Conservation (phyloP, 2,113 vertebrate genomes). For the Gasterosteus aculeatus region DNA sequence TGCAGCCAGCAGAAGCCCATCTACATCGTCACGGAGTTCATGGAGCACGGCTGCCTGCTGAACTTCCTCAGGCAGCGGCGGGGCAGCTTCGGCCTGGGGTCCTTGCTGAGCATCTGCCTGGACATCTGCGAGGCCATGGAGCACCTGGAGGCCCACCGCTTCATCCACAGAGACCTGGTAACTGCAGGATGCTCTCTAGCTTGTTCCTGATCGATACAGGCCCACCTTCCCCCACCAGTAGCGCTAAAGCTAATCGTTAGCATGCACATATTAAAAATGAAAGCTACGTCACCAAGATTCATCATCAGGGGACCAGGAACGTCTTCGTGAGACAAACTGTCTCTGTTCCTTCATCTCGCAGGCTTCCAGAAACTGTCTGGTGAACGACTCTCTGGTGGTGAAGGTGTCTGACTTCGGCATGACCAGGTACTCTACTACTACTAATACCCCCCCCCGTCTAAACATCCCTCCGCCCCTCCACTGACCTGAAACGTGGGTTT, state of each 20-base stretch:
- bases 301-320: neutral
- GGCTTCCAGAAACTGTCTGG: conserved; percentile 95
- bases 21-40: conserved; percentile 95
- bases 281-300: too few relatives aligned
- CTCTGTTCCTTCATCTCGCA: conserved; percentile 50
- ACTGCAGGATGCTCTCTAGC: neutral
- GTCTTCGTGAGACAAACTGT: neutral
- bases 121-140: conserved; percentile 94
- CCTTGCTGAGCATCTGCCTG: conserved; percentile 89
- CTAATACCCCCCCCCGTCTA: too few relatives aligned
- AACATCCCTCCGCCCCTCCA: too few relatives aligned
- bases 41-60: conserved; percentile 93
- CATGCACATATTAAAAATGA: too few relatives aligned
- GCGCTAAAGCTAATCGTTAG: too few relatives aligned
- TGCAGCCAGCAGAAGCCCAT: conserved; percentile 92
- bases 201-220: neutral
- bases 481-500: neutral
- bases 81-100: conserved; percentile 80
- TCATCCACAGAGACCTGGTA: conserved; percentile 88
- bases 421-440: conserved; percentile 84
- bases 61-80: conserved; percentile 88
- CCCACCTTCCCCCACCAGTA: too few relatives aligned
- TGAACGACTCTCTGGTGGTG: conserved; percentile 87
- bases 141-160: conserved; percentile 88
- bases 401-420: conserved; percentile 97